Conservation (phyloP, 2,888 invertebrate genomes). For the Chrysodeixis includens region DNA sequence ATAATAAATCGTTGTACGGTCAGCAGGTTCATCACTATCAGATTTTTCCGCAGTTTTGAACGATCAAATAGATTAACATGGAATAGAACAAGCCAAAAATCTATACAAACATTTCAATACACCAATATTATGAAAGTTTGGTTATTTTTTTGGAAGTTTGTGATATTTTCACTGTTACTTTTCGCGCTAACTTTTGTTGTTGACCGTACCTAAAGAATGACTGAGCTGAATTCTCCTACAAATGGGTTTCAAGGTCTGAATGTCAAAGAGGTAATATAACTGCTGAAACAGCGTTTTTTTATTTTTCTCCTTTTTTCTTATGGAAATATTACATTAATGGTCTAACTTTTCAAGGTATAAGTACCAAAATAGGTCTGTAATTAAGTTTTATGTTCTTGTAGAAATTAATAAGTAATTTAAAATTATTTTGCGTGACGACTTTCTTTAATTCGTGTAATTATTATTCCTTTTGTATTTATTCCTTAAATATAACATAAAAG, state of each 20-base stretch:
- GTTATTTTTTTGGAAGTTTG: too few species aligned
- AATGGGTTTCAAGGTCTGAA: constrained; percentile 30
- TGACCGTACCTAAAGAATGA: constrained; percentile 26
- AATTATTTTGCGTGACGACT: neutral
- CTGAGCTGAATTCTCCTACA: constrained; percentile 19
- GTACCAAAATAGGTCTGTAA: constrained; percentile 7
- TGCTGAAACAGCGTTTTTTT: constrained; percentile 35
- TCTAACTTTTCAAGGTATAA: constrained; percentile 17
- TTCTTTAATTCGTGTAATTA: neutral
- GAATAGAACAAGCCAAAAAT: too few species aligned
- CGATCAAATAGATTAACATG: too few species aligned
- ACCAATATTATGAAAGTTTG: too few species aligned
- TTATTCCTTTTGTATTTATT: too few species aligned
- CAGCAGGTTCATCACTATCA: too few species aligned
- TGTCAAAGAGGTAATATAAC: constrained; percentile 39
- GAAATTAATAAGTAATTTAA: constrained; percentile 11
- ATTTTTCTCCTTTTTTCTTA: constrained; percentile 19
- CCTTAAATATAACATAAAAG: too few species aligned
- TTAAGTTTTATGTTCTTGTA: constrained; percentile 13
- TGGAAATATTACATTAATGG: constrained; percentile 18
- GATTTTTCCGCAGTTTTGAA: too few species aligned
- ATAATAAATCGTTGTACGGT: constrained; percentile 37
- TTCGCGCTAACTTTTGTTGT: too few species aligned
- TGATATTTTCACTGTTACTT: too few species aligned
- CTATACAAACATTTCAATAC: too few species aligned